Percentiles rank a stretch among this genome's conserved stretches.
Evolutionary conservation across 2,888 invertebrate genomes (phyloP).

Genomic region (Acronicta aceris): DNA sequence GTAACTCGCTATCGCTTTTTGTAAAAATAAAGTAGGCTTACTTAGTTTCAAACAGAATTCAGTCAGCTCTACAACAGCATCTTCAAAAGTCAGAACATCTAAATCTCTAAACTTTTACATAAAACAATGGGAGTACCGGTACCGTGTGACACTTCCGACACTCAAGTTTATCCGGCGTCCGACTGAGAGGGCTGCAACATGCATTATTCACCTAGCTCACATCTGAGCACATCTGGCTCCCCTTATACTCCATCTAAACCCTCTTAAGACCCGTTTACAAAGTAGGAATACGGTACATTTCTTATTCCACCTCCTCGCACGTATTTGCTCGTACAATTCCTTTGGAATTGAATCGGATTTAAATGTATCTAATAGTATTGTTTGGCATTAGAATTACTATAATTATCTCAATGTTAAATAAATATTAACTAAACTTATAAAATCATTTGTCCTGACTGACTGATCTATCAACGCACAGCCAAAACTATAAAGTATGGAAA

Average conservation of each 20-base stretch:
- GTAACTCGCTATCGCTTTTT: too few relatives aligned
- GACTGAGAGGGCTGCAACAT: slow-evolving; percentile 47
- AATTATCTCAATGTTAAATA: too few relatives aligned
- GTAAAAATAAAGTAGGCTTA: too few relatives aligned
- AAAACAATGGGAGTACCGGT: slow-evolving; percentile 14
- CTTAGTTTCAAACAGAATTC: too few relatives aligned
- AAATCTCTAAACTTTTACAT: not conserved
- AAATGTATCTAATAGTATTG: slow-evolving; percentile 1
- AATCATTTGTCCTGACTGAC: too few relatives aligned
- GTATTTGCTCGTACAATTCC: slow-evolving; percentile 29
- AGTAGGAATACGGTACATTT: slow-evolving; percentile 42
- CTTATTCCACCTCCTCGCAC: slow-evolving; percentile 42
- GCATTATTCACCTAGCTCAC: slow-evolving; percentile 60
- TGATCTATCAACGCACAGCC: too few relatives aligned
- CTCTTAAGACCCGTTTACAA: slow-evolving; percentile 37
- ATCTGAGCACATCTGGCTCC: slow-evolving; percentile 28
- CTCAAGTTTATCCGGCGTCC: slow-evolving; percentile 42
- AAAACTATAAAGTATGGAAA: too few relatives aligned
- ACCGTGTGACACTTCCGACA: slow-evolving; percentile 32
- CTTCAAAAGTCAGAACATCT: too few relatives aligned
- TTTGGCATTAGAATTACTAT: too few relatives aligned
- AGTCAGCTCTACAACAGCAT: too few relatives aligned
- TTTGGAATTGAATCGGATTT: slow-evolving; percentile 17
- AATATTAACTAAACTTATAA: too few relatives aligned
- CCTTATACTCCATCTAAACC: slow-evolving; percentile 10